A percentile compares a stretch with the other conserved stretches of the same genome.
These are phyloP conservation scores for Eubucco bourcierii DNA, from an alignment of 2,113 vertebrate species.

Conservation along the genomic window DNA sequence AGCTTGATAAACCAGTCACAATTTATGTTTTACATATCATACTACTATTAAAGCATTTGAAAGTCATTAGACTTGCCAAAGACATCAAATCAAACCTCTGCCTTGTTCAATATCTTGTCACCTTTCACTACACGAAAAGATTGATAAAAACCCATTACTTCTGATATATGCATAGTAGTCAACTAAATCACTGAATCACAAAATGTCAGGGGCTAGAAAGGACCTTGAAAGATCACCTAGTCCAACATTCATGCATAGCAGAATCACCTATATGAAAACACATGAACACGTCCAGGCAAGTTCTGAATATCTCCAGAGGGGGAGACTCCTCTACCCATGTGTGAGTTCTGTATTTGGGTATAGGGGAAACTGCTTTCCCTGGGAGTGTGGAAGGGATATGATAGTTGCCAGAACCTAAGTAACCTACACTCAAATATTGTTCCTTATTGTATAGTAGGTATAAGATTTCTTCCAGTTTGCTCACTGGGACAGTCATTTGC, in stretches of 20 bases:
- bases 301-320: too few species aligned
- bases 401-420: background rate
- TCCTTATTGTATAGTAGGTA: background rate
- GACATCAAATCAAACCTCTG: background rate
- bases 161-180: background rate
- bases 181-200: background rate
- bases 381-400: accelerated
- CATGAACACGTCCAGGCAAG: too few species aligned
- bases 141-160: background rate
- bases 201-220: too few species aligned
- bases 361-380: background rate
- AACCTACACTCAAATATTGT: background rate
- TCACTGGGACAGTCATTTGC: background rate
- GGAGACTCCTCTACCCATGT: too few species aligned
- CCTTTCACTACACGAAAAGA: background rate
- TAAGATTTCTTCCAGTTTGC: background rate
- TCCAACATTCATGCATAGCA: too few species aligned
- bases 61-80: background rate
- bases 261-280: too few species aligned
- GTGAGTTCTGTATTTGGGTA: background rate
- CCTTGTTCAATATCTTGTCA: background rate
- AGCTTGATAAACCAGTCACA: background rate
- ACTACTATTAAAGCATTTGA: background rate
- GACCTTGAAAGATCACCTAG: too few species aligned
- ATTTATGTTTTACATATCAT: accelerated